These are phyloP conservation scores for Poecile montanus DNA, from an alignment of 2,797 vertebrate species.

Conservation along the genomic window DNA sequence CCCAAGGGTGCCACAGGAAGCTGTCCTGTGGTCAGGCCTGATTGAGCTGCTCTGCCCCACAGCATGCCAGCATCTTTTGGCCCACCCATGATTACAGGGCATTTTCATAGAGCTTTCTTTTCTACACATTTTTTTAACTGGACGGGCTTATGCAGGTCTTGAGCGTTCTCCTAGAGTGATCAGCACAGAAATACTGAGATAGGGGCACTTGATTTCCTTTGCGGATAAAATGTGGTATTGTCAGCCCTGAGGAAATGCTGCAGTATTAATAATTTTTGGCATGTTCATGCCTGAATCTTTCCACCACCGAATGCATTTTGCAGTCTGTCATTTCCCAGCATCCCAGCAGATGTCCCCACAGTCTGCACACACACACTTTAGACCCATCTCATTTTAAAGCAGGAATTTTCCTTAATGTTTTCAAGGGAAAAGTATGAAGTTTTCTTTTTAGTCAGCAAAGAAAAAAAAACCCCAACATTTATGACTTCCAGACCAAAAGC, in stretches of 20 bases:
- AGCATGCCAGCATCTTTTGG: not conserved
- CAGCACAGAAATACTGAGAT: not conserved
- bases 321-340: constrained; percentile 5
- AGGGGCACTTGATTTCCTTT: not conserved
- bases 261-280: not conserved
- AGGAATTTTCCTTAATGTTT: not conserved
- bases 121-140: not conserved
- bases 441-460: not conserved
- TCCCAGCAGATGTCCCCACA: constrained; percentile 56
- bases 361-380: not conserved
- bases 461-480: not conserved
- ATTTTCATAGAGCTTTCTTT: not conserved
- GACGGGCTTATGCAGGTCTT: not conserved
- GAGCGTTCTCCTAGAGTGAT: not conserved
- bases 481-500: not conserved
- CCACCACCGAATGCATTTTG: not conserved
- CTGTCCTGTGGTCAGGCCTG: not conserved
- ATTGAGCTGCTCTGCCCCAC: not conserved
- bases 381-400: not conserved
- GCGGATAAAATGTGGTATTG: not conserved
- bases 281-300: not conserved
- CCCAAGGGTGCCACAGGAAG: not conserved
- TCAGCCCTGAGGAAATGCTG: not conserved
- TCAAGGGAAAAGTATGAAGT: not conserved
- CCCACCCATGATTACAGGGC: not conserved